Base-by-base conservation (phyloP, 35 echinoderm and acorn worm genomes). In the Amphiura filiformis region DNA sequence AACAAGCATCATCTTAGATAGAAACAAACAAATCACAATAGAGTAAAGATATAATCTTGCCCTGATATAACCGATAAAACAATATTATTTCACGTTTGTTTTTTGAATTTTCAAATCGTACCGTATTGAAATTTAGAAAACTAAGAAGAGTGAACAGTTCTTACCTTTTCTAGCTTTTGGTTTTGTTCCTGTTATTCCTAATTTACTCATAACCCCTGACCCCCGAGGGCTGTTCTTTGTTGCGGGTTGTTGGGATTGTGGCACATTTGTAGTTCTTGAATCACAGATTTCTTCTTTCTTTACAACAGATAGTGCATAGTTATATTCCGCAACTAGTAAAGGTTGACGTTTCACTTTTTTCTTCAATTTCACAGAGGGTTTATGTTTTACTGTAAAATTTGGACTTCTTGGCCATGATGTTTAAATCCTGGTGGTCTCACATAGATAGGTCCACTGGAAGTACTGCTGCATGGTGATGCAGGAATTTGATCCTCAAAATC, bases 381-480 rank as follows among this genome's bases (percentile, higher is more conserved):
- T 91, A 39, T 40, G 38, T 35, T 84, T 84, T 20, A 37, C 61
- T 49, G 35, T 44, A 85, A 33, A 1, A 70, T 88, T 28, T 87
- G 65, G 36, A 97, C 88, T 75, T 97, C 95, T 78, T 99, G 90
- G 35, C 93, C 96, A 86, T 99, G 96, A 75, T 89, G 86, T 18
- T 85, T 90, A 57, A 99, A 99, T 76, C 96, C 96, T 18, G 96
- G 89, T 34, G 93, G 93, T 31, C 96, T 79, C 37, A 94, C 84
- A 35, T 99, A 99, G 5, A 87, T 94, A 31, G 96, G 96, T 34
- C 93, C 96, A 78, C 96, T 99, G 31, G 96, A 94, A 30, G 96
- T 99, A 65, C 96, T 99, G 84, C 96, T 99, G 84, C 93, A 95
- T 34, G 96, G 96, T 44, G 96, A 94, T 4, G 96, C 90, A 28